These are phyloP conservation scores for Zonotrichia leucophrys DNA, from an alignment of 2,113 vertebrate species.

Conservation along the genomic window DNA sequence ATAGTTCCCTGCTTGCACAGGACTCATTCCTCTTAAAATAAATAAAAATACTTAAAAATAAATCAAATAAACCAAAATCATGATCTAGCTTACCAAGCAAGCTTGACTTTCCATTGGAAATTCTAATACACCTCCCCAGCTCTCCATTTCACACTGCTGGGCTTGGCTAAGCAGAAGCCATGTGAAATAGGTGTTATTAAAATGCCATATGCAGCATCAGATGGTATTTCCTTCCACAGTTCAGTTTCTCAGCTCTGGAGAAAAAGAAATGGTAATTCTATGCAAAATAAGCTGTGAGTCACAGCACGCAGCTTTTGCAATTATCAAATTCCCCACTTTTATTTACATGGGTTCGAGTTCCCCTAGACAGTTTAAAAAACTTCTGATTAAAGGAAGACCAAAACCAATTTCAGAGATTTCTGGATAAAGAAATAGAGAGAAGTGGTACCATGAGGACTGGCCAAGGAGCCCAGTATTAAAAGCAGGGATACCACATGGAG, in stretches of 20 bases:
- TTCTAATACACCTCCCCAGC: neutral
- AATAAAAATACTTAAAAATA: neutral
- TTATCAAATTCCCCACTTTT: neutral
- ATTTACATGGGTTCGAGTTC: neutral
- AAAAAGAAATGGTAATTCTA: constrained; percentile 1
- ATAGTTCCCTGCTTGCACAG: rapidly evolving
- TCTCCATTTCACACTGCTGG: neutral
- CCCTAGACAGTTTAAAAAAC: neutral
- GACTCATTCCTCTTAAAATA: neutral
- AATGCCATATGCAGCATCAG: constrained; percentile 30
- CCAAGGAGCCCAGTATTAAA: neutral
- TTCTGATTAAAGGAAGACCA: neutral
- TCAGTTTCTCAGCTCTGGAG: neutral
- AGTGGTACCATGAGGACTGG: neutral
- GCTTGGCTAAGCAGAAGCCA: neutral
- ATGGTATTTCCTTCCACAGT: constrained; percentile 10
- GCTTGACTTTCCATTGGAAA: neutral
- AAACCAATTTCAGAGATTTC: neutral
- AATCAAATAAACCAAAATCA: neutral
- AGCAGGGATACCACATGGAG: neutral
- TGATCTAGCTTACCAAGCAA: neutral
- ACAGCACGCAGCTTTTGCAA: neutral
- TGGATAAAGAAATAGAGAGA: neutral
- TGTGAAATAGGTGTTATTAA: neutral
- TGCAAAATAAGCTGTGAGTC: constrained; percentile 6